A percentile compares a stretch with the other conserved stretches of the same genome.
These are phyloP conservation scores for Drosophila aldrichi DNA, from an alignment of 2,888 invertebrate species.

Conservation along the genomic window DNA sequence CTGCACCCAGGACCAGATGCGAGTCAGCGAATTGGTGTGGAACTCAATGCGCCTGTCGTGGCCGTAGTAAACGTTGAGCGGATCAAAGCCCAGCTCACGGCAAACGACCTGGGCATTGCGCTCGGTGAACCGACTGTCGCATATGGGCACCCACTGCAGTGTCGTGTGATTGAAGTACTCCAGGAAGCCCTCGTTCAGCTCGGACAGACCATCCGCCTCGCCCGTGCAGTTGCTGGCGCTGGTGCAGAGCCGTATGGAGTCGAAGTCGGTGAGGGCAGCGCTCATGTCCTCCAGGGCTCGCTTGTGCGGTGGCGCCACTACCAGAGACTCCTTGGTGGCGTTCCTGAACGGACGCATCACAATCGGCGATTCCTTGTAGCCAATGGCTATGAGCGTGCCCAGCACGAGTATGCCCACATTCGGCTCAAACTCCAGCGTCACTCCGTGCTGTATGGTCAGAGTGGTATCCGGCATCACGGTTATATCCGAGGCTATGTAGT, in stretches of 20 bases:
- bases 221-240: slow-evolving; percentile 89
- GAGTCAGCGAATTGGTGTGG: slow-evolving; percentile 93
- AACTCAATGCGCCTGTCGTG: slow-evolving; percentile 94
- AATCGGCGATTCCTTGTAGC: slow-evolving; percentile 91
- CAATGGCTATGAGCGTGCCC: slow-evolving; percentile 94
- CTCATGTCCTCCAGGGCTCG: slow-evolving; percentile 87
- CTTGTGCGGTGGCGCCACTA: slow-evolving; percentile 57
- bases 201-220: slow-evolving; percentile 83
- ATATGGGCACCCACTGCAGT: slow-evolving; percentile 98
- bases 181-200: slow-evolving; percentile 92
- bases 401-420: slow-evolving; percentile 98
- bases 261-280: slow-evolving; percentile 80
- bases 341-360: slow-evolving; percentile 89
- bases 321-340: slow-evolving; percentile 70
- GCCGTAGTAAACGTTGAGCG: slow-evolving; percentile 94
- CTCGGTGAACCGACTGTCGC: slow-evolving; percentile 97
- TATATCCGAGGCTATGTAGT: slow-evolving; percentile 93
- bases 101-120: slow-evolving; percentile 99
- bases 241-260: slow-evolving; percentile 92
- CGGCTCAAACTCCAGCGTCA: slow-evolving; percentile 96
- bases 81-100: slow-evolving; percentile 94
- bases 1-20: slow-evolving; percentile 98
- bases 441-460: slow-evolving; percentile 94
- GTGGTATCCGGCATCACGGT: slow-evolving; percentile 98
- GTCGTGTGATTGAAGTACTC: slow-evolving; percentile 98